These are phyloP conservation scores for Odontamblyopus rebecca DNA, from an alignment of 2,797 vertebrate species.

Conservation along the genomic window DNA sequence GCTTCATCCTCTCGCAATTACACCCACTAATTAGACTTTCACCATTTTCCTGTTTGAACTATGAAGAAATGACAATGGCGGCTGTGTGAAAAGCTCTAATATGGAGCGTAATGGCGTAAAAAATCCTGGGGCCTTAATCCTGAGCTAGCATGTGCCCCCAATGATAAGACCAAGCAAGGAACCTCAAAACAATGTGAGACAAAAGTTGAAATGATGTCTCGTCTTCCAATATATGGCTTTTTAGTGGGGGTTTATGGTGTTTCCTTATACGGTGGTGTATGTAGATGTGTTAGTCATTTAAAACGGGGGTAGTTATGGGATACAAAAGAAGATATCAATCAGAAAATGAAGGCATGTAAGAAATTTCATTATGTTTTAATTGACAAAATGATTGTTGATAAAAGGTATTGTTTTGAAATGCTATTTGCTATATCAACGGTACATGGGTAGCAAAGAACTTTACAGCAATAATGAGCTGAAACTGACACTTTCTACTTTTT, in stretches of 20 bases:
- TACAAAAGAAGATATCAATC: neutral
- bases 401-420: neutral
- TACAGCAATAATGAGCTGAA: too few relatives aligned
- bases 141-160: conserved; percentile 70
- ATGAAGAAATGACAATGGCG: conserved; percentile 81
- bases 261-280: neutral
- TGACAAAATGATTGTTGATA: neutral
- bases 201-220: conserved; percentile 42
- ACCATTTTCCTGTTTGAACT: conserved; percentile 83
- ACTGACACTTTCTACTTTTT: too few relatives aligned
- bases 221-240: conserved; percentile 49
- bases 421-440: neutral
- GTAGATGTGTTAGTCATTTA: neutral
- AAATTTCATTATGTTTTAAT: neutral
- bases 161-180: conserved; percentile 61
- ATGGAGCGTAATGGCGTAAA: conserved; percentile 72
- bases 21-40: conserved; percentile 83
- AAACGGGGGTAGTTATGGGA: neutral
- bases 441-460: neutral
- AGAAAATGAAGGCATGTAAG: neutral
- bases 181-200: conserved; percentile 34
- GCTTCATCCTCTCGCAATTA: conserved; percentile 82
- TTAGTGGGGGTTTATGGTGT: conserved; percentile 9
- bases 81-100: conserved; percentile 79
- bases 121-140: conserved; percentile 79